Evolutionary conservation across 2,113 vertebrate genomes (phyloP), one percentile per base, ranked within the genome.

Genomic region (Sebastes fasciatus): DNA sequence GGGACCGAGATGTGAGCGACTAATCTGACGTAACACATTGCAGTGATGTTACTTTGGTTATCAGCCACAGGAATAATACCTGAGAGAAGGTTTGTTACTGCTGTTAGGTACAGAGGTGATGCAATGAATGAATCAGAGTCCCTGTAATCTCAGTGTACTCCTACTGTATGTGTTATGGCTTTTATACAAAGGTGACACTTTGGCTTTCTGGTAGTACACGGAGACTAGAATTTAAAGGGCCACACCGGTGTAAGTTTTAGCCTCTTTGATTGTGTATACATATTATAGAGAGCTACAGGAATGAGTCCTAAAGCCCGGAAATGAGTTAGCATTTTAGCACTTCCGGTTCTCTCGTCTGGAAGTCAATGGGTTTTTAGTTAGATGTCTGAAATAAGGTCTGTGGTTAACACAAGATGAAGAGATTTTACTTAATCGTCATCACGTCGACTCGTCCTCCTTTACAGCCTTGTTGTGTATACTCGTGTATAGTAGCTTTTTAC

Each of bases 11-110:
- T 46, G 65, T 45, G 14, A 54, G 78, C 3, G 5, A 73, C n/a
- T 66, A 49, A 70, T 77, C 52, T 6, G 68, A 46, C 7, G 49
- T 12, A 61, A 61, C 63, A 49, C 58, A 23, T n/a, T 66, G 74
- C 46, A 34, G 19, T 21, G 48, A 52, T n/a, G 49, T 11, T 19
- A 21, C 23, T 61, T 6, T 70, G 58, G 45, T 26, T 54, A 58
- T 46, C 7, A 6, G 26, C 13, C 11, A 21, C 12, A 46, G n/a
- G 54, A 43, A 34, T 57, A 48, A 85, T 5, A 81, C 61, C 84
- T 74, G 68, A 63, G 43, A 19, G 68, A 48, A 14, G 67, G 21
- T 48, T 42, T 5, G 46, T 51, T 55, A 1, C 0, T 51, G 45
- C 45, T n/a, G 61, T 58, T 23, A 8, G 40, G 42, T 65, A 6